Percentiles rank a stretch among this genome's conserved stretches.
Evolutionary conservation across 1,140 invertebrate species (phyloP).

Genomic region (Eulimnadia texana): DNA sequence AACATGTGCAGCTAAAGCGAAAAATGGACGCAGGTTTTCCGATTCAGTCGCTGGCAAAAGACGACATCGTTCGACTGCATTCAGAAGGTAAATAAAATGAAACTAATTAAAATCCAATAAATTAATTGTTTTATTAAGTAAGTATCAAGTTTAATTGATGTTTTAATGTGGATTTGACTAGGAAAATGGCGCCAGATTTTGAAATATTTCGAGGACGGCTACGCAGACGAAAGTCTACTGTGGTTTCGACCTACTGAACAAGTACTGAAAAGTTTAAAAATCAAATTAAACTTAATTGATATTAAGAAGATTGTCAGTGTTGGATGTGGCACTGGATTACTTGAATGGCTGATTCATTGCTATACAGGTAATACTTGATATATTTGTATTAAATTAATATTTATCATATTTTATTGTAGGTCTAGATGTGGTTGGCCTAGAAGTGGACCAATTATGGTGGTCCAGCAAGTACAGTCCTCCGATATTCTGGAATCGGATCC

Average conservation of each 20-base stretch:
- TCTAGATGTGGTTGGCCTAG: constrained; percentile 34
- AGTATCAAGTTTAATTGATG: too few species aligned
- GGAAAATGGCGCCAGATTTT: not conserved
- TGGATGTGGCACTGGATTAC: constrained; percentile 40
- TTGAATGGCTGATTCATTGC: constrained; percentile 39
- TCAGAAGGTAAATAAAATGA: not conserved
- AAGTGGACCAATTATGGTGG: constrained; percentile 46
- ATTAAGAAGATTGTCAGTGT: constrained; percentile 33
- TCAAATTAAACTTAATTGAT: constrained; percentile 22
- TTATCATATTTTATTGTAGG: constrained; percentile 28
- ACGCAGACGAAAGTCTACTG: constrained; percentile 28
- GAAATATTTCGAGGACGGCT: not conserved
- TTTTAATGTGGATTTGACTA: too few species aligned
- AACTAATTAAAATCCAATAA: too few species aligned
- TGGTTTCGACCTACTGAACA: constrained; percentile 40
- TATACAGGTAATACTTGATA: constrained; percentile 29
- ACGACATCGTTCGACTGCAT: not conserved
- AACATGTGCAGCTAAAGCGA: too few species aligned
- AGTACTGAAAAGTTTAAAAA: constrained; percentile 33
- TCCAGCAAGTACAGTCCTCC: constrained; percentile 39
- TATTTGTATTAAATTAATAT: too few species aligned
- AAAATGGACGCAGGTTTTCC: too few species aligned
- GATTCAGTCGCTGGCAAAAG: too few species aligned
- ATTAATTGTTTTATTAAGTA: too few species aligned
- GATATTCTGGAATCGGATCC: constrained; percentile 32